Base-by-base conservation (phyloP, 2,888 invertebrate genomes). In the Odontocerum albicorne region DNA sequence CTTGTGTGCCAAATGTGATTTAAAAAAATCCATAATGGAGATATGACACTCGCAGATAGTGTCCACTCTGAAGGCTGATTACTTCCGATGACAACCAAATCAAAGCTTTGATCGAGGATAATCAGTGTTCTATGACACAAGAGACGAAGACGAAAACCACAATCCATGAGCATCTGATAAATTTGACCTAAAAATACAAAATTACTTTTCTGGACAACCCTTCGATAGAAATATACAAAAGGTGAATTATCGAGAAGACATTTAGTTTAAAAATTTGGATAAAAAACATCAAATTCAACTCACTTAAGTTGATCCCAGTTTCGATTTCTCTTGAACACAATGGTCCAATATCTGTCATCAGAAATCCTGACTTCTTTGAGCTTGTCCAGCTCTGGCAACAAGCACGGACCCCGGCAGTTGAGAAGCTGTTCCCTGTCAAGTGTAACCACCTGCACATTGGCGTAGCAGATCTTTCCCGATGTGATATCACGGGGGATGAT, bases 311-410 rank as follows among this genome's bases (percentile, higher is more conserved):
- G 84, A 50, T 88, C 83, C 92, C 94, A 96, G 70, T 95, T 94
- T 55, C 87, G 81, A 38, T 85, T 85, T 52, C 85, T 78, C 64
- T 89, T 87, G 74, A 95, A 96, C 8, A 83, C 80, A 39, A 95
- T 87, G 1, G 91, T 88, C 95, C 95, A 96, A 71, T 96, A 96
- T 40, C 94, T 77, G 2, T 88, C 85, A 70, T 96, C 96, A 61
- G 87, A 81, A 4, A 96, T 81, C 62, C 83, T 80, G 7, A 95
- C 88, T 68, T 87, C 86, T 57, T 83, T 79, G 35, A 96, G 70
- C 0, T 83, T 81, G 63, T 83, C 79, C 50, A 95, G 72, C 65
- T 93, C 91, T 0, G 96, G 95, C 36, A 96, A 73, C 57, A 95
- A 81, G 67, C 91, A 92, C 0, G 96, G 96, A 0, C 92, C 94